Evolutionary conservation across 2,113 vertebrate genomes (phyloP).

Genomic region (Neodon shergylaensis): DNA sequence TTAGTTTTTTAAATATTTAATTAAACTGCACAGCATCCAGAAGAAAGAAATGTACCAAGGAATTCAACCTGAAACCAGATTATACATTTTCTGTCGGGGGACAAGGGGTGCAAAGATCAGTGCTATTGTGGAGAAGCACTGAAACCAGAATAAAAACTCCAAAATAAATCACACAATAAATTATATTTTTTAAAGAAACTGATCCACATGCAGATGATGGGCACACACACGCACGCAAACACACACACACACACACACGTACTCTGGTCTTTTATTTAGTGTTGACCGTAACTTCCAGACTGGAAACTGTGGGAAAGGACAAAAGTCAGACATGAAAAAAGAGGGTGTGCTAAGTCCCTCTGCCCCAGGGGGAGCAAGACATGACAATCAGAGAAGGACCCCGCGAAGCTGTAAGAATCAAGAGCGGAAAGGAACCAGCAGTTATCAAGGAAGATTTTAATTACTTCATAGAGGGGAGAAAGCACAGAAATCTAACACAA

Average conservation of each 20-base stretch:
- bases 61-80: conserved; percentile 71
- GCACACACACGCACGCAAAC: background rate
- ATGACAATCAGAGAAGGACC: conserved; percentile 16
- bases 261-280: conserved; percentile 16
- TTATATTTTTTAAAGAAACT: conserved; percentile 64
- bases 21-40: conserved; percentile 72
- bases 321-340: background rate
- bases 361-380: background rate
- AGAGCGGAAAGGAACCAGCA: conserved; percentile 44
- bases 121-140: conserved; percentile 45
- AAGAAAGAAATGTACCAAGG: conserved; percentile 70
- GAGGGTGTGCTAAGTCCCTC: background rate
- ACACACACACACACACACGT: no score
- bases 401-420: conserved; percentile 18
- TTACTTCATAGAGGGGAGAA: conserved; percentile 57
- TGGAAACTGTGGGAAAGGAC: background rate
- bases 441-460: conserved; percentile 72
- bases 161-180: conserved; percentile 77
- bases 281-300: conserved; percentile 49
- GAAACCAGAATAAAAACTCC: conserved; percentile 51
- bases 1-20: conserved; percentile 61
- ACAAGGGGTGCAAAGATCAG: background rate
- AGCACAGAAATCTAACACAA: conserved; percentile 71
- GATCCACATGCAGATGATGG: conserved; percentile 48
- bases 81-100: background rate